Evolutionary conservation across 2,888 invertebrate species (phyloP).

Genomic region (Brassicogethes aeneus): DNA sequence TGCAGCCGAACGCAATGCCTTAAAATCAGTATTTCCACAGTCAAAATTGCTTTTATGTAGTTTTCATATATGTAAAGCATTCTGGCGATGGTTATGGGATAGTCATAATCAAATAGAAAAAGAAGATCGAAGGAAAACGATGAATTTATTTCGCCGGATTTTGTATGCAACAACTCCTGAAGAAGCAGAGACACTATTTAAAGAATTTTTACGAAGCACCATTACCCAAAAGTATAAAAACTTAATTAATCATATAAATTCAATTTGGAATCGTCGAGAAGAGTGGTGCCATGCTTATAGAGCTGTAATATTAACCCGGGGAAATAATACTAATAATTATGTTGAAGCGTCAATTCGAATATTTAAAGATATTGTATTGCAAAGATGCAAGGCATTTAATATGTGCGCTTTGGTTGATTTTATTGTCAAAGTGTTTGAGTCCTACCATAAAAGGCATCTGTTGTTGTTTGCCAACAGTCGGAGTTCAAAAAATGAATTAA

Average conservation of each 20-base stretch:
- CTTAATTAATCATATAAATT: background rate
- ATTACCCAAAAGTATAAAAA: background rate
- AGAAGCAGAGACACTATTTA: slow-evolving; percentile 3
- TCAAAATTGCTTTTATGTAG: slow-evolving; percentile 11
- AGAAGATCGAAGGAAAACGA: slow-evolving; percentile 1
- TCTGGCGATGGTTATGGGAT: slow-evolving; percentile 14
- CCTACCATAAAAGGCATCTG: slow-evolving; percentile 6
- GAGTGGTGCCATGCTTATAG: slow-evolving; percentile 12
- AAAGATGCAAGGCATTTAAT: slow-evolving; percentile 13
- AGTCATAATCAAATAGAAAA: slow-evolving; percentile 3
- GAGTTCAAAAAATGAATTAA: slow-evolving; percentile 5
- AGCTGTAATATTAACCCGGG: slow-evolving; percentile 13
- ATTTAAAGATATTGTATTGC: slow-evolving; percentile 17
- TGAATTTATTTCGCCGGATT: slow-evolving; percentile 4
- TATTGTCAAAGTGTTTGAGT: slow-evolving; percentile 6
- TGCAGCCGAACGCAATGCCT: slow-evolving; percentile 11
- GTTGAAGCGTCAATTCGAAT: slow-evolving; percentile 18
- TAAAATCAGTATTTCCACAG: slow-evolving; percentile 10
- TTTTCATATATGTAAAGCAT: slow-evolving; percentile 12
- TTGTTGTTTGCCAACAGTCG: slow-evolving; percentile 5
- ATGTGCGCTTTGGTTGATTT: background rate
- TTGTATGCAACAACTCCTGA: slow-evolving; percentile 4
- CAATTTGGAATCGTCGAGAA: slow-evolving; percentile 10
- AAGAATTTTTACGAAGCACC: background rate
- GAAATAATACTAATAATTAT: slow-evolving; percentile 18